Evolutionary conservation across 2,113 vertebrate genomes (phyloP), one percentile per base, ranked within the genome.

Genomic region (Burhinus bistriatus): DNA sequence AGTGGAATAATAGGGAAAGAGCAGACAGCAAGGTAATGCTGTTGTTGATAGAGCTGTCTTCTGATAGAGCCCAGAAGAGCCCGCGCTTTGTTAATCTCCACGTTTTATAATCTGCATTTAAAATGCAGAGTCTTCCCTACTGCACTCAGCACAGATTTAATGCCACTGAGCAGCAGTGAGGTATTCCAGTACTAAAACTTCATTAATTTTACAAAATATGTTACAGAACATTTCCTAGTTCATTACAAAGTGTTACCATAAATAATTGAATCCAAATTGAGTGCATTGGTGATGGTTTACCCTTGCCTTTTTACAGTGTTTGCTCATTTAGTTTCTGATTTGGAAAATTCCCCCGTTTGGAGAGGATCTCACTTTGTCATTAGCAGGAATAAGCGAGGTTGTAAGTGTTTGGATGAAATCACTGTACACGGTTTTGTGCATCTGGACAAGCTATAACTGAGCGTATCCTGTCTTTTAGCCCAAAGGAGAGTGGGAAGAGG

Each of bases 201-300:
- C 97, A 97, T 97, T 97, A 96, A 97, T 96, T 95, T 97, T 96
- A 96, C 91, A 97, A 89, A 90, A 77, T 71, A 70, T 1, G 44
- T 70, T 65, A 38, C 79, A 68, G 90, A 95, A 75, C 87, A 90
- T 77, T 93, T 95, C 95, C 91, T 69, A 96, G 95, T 91, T 95
- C 91, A 95, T 97, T 91, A 97, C 7, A 4, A 79, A 81, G 73
- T 51, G 96, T 86, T 90, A 64, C 86, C 87, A 95, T 97, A 95
- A 97, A 98, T 96, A 97, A 98, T 83, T 97, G 87, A 98, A 93
- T 83, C 73, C 79, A 77, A 92, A 83, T 73, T 65, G 89, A 97
- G 95, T 95, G 96, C 83, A 70, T 69, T 87, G 69, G 77, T 59
- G 75, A 58, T 75, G 83, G 77, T 83, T 91, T 92, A 80, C 73